A percentile compares a stretch with the other conserved stretches of the same genome.
phyloP scores from a whole-genome alignment of 2,888 invertebrate species.

The Crepidodera aurea region DNA sequence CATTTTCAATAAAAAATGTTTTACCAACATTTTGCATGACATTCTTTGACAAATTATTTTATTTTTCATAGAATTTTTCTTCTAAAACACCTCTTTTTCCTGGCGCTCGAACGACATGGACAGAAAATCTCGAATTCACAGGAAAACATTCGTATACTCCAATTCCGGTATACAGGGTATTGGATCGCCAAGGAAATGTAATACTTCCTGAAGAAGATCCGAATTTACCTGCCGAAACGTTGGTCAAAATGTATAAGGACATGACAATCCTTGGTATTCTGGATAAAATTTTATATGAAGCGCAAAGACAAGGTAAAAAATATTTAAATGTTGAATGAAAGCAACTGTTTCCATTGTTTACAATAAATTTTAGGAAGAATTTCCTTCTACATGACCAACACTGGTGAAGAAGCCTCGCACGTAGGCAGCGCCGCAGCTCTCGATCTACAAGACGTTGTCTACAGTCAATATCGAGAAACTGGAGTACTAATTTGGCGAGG shows the following conservation, averaged over 20 bases:
- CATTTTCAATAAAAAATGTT: not conserved
- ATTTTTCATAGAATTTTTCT: slow-evolving; percentile 23
- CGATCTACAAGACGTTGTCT: slow-evolving; percentile 83
- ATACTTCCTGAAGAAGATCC: slow-evolving; percentile 67
- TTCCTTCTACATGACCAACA: slow-evolving; percentile 99
- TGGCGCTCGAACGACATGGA: slow-evolving; percentile 70
- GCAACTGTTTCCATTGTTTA: too few relatives aligned
- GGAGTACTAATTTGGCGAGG: slow-evolving; percentile 95
- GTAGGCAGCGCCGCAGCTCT: slow-evolving; percentile 92
- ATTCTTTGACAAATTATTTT: not conserved
- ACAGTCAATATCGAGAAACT: slow-evolving; percentile 95
- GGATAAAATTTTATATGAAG: slow-evolving; percentile 97
- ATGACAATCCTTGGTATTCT: slow-evolving; percentile 93
- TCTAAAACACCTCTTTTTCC: slow-evolving; percentile 65
- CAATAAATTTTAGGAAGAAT: slow-evolving; percentile 72
- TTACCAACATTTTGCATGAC: too few relatives aligned
- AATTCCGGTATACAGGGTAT: slow-evolving; percentile 79
- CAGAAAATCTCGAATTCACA: slow-evolving; percentile 68
- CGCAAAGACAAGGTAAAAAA: slow-evolving; percentile 69
- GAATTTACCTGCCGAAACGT: slow-evolving; percentile 72
- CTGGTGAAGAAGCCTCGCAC: slow-evolving; percentile 96
- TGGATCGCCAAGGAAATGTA: slow-evolving; percentile 76
- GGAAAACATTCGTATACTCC: slow-evolving; percentile 65
- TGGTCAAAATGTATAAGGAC: slow-evolving; percentile 91
- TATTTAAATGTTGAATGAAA: too few relatives aligned